Evolutionary conservation across 2,888 invertebrate genomes (phyloP), one percentile per base, ranked within the genome.

Genomic region (Trichogramma evanescens): DNA sequence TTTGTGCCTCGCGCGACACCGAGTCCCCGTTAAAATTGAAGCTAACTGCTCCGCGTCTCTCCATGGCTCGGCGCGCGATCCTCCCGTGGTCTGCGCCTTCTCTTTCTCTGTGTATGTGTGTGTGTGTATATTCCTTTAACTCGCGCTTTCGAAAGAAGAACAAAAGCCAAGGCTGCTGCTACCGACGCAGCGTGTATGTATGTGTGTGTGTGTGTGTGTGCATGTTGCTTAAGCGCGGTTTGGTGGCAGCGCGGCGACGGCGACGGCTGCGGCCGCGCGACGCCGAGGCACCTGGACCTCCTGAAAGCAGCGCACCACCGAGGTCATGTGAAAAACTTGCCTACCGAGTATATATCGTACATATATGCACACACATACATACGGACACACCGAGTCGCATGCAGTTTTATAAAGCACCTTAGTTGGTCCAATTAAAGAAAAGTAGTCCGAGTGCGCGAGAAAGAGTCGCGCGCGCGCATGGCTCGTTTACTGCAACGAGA

Each of bases 291-390:
- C 39, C 46, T 50, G 52, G 56, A 57, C 56, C 61, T 42, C 56
- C 50, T 58, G 39, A 46, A 52, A 52, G 52, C 4, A 55, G 9
- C 46, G 46, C 46, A 5, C 46, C 4, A 5, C n/a, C 46, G 62
- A 62, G 62, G 56, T 53, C 62, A 56, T 58, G 62, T 45, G 62
- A 58, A 58, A 55, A 62, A 53, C 53, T 13, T 39, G 10, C 5
- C 10, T 45, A 7, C n/a, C 38, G 26, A 26, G 26, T 26, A 26
- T 2, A 2, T 26, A 26, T 26, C 26, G 26, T 26, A 26, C 26
- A 26, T 26, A 26, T 26, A 26, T 26, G 3, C 3, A 2, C 26
- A 26, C 26, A 26, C 13, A n/a, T n/a, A 13, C 26, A 26, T 26
- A 26, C 26, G 26, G 26, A 26, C 26, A 26, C 26, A 26, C 26